phyloP scores from a whole-genome alignment of 2,888 invertebrate species.

The Epistrophe grossulariae region DNA sequence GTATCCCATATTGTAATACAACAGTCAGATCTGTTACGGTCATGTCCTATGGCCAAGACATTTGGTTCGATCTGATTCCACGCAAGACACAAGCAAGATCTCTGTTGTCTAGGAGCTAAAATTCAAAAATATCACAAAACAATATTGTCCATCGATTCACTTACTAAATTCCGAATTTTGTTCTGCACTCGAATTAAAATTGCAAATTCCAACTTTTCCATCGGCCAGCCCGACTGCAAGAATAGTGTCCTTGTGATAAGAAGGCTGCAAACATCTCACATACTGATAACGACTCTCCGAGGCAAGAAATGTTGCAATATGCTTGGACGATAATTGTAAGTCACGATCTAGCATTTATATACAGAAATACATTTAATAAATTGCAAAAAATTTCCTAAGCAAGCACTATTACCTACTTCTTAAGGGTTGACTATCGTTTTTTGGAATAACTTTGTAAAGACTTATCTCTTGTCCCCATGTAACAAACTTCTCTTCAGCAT shows the following conservation, averaged over 20 bases:
- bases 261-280: constrained; percentile 94
- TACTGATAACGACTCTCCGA: constrained; percentile 87
- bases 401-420: constrained; percentile 15
- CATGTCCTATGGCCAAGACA: constrained; percentile 93
- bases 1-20: constrained; percentile 96
- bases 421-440: constrained; percentile 76
- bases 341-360: constrained; percentile 77
- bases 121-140: constrained; percentile 43
- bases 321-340: constrained; percentile 80
- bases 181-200: constrained; percentile 89
- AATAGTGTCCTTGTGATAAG: constrained; percentile 91
- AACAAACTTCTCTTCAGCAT: constrained; percentile 91
- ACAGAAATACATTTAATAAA: constrained; percentile 14
- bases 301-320: constrained; percentile 78
- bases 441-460: constrained; percentile 89
- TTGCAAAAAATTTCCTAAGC: no score
- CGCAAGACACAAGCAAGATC: constrained; percentile 93
- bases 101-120: constrained; percentile 91
- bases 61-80: constrained; percentile 94
- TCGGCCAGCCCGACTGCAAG: constrained; percentile 95
- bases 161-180: constrained; percentile 83
- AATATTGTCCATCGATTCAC: neutral
- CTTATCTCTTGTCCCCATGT: constrained; percentile 96
- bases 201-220: constrained; percentile 93
- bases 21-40: constrained; percentile 94